Base-by-base conservation (phyloP, 2,888 invertebrate genomes). In the Melitaea athalia region DNA sequence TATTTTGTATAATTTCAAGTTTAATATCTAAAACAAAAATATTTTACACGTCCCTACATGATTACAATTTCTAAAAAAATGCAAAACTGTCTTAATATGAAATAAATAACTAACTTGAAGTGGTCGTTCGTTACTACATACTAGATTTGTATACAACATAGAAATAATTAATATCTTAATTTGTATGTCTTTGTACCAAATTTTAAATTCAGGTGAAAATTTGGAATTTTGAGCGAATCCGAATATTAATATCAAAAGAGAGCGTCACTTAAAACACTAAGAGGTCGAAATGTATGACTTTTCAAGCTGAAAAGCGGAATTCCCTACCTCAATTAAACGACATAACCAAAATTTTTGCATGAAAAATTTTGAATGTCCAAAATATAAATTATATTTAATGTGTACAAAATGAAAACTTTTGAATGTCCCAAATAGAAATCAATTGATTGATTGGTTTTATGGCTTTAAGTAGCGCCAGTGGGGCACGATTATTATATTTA, bases 181-280 rank as follows among this genome's bases (percentile, higher is more conserved):
- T 91, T 90, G 90, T 90, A 87, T 88, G 84, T 88, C 81, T 92
- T 92, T 92, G 92, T 92, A 92, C 92, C 91, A 90, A 90, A 89
- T 84, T 78, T 81, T 86, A 80, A 38, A 81, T 84, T 82, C 76
- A 80, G 82, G 79, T 77, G 80, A 77, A 81, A 76, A 76, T 79
- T 78, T 81, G 65, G 59, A 84, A 82, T 83, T 85, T 83, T 83
- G 82, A 83, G 59, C 59, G 68, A 83, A 81, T 82, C 69, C 75
- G 76, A 75, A 77, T 77, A 76, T 75, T 80, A 76, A 81, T 79
- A 82, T 69, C 70, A 64, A 64, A 76, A 88, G 87, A 87, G 89
- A 88, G 89, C 87, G 72, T 81, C 75, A 73, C 71, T 70, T 55
- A 52, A 65, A 69, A 74, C 72, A 76, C 74, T 70, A 67, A 64